phyloP scores from a whole-genome alignment of 2,888 invertebrate species.

The Coenonympha arcania region DNA sequence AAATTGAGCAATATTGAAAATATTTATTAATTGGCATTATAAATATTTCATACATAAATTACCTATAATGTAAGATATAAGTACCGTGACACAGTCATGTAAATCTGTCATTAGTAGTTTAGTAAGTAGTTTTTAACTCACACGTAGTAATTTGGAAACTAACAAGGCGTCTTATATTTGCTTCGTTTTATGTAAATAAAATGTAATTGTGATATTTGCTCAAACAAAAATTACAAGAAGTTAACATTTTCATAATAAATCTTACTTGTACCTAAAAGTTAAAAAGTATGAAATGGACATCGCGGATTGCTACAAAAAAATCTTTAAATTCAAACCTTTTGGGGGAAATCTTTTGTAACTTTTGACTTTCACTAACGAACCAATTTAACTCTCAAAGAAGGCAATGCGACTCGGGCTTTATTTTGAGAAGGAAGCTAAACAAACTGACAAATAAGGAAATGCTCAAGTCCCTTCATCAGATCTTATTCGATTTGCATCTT shows the following conservation, averaged over 20 bases:
- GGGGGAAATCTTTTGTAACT: conserved; percentile 16
- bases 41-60: no score
- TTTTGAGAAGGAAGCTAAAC: conserved; percentile 36
- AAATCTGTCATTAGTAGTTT: no score
- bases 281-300: not conserved
- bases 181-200: no score
- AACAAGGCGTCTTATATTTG: no score
- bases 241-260: not conserved
- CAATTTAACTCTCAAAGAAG: conserved; percentile 43
- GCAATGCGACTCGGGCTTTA: conserved; percentile 34
- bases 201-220: no score
- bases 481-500: conserved; percentile 41
- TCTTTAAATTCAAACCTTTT: conserved; percentile 12
- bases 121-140: no score
- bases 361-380: conserved; percentile 38
- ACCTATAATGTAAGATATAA: no score
- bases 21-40: no score
- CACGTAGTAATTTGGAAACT: no score
- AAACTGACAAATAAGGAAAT: conserved; percentile 37
- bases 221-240: not conserved
- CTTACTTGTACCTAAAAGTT: not conserved
- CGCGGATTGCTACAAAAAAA: not conserved
- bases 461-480: conserved; percentile 33
- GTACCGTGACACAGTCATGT: no score
- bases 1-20: not conserved